Percentiles rank a stretch among this genome's conserved stretches.
Conservation (phyloP, 1,140 invertebrate genomes). For the Euglossa dilemma region DNA sequence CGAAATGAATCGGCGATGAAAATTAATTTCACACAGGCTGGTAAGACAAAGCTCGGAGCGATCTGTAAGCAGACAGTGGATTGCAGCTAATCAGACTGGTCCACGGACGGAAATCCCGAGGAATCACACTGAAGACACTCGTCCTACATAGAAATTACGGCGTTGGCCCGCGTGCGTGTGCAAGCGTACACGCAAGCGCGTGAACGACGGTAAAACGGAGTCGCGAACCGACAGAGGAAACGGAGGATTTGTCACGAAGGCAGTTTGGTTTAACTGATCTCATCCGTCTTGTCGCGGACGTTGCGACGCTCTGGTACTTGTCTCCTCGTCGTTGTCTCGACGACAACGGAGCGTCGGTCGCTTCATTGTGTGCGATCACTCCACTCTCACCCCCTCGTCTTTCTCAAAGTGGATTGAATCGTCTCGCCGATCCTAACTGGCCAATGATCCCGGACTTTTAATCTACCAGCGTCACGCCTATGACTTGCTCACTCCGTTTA, state of each 20-base stretch:
- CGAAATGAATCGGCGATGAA: no score
- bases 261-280: slow-evolving; percentile 82
- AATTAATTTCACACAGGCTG: no score
- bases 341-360: slow-evolving; percentile 26
- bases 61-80: slow-evolving; percentile 5
- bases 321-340: slow-evolving; percentile 57
- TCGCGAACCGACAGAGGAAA: slow-evolving; percentile 75
- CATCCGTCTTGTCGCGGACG: slow-evolving; percentile 79
- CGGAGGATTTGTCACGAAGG: slow-evolving; percentile 81
- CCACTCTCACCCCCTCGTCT: slow-evolving; percentile 23
- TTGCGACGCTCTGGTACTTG: slow-evolving; percentile 62
- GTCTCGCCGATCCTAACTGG: slow-evolving; percentile 46
- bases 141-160: slow-evolving; percentile 56
- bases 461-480: not conserved
- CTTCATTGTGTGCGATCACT: slow-evolving; percentile 41
- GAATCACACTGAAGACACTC: slow-evolving; percentile 46
- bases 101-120: slow-evolving; percentile 53
- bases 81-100: slow-evolving; percentile 9
- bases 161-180: slow-evolving; percentile 21
- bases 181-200: slow-evolving; percentile 49
- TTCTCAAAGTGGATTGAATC: slow-evolving; percentile 52
- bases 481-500: not conserved
- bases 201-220: slow-evolving; percentile 52
- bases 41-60: not conserved
- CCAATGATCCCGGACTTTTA: slow-evolving; percentile 44